Base-by-base conservation (phyloP, 2,113 vertebrate genomes). In the Nycticorax nycticorax region DNA sequence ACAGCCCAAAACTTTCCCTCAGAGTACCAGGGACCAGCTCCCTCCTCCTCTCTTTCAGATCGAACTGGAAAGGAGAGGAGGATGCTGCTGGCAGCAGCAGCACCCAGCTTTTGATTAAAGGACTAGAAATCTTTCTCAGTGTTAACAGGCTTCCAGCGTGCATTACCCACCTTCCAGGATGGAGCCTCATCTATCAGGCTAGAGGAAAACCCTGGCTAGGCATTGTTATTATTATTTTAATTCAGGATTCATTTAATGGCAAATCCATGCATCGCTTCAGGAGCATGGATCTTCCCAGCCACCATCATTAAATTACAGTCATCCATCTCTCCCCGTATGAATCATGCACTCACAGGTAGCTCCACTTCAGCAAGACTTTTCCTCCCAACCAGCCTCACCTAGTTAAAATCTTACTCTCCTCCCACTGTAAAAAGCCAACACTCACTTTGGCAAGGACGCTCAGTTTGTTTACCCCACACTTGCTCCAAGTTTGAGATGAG, bases 41-140 rank as follows among this genome's bases (percentile, higher is more conserved):
- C n/a, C 94, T 95, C 89, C 86, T 91, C 55, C 76, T 92, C 64
- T 41, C 83, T 86, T 94, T 88, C 72, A 69, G 84, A 95, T 91
- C 64, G 95, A 86, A 91, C 32, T 92, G 86, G 86, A 90, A 94
- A 96, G 94, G 60, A 89, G 60, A 89, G 68, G 88, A 93, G 79
- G 83, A 96, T 93, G 79, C 63, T 96, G 41, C 47, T 92, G 79
- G 68, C 55, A 74, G 91, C 52, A 76, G 79, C 67, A 90, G 88
- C 91, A 92, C 72, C 86, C 59, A 89, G 86, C 75, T 96, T 94
- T 81, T 96, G 96, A 96, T 95, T 93, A 95, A 84, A 60, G 84
- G 79, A n/a, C 45, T 16, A 91, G 72, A 91, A 92, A 84, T 41
- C 59, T 41, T 83, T 57, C 94, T 80, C 53, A 35, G 92, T 2